Percentiles rank a stretch among this genome's conserved stretches.
Conservation (phyloP, 2,797 vertebrate genomes). For the Chaenodraco wilsoni region DNA sequence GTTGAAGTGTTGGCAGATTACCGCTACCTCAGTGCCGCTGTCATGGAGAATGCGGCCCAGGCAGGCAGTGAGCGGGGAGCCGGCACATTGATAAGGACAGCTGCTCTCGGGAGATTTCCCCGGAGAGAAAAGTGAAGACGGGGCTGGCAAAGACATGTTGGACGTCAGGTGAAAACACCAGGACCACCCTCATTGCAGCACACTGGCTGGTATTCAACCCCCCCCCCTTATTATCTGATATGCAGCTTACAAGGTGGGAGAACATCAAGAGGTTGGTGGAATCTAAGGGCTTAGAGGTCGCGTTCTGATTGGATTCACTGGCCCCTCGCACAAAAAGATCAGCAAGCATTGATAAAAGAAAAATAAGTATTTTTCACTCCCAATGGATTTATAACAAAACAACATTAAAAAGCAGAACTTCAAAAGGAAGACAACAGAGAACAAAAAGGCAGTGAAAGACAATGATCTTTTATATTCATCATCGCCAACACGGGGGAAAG, state of each 20-base stretch:
- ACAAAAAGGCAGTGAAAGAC: constrained; percentile 47
- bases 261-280: constrained; percentile 71
- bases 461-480: constrained; percentile 38
- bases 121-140: constrained; percentile 72
- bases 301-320: constrained; percentile 79
- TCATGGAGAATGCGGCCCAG: constrained; percentile 77
- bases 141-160: constrained; percentile 62
- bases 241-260: constrained; percentile 80
- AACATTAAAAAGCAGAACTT: constrained; percentile 49
- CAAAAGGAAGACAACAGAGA: constrained; percentile 52
- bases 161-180: constrained; percentile 77
- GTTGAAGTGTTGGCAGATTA: constrained; percentile 83
- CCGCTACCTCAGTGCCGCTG: constrained; percentile 76
- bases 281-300: constrained; percentile 77
- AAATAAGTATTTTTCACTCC: constrained; percentile 33
- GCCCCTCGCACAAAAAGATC: constrained; percentile 71
- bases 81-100: constrained; percentile 84
- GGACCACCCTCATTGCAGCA: constrained; percentile 66
- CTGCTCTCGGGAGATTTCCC: constrained; percentile 87
- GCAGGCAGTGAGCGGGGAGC: constrained; percentile 67
- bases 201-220: constrained; percentile 69
- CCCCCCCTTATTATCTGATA: constrained; percentile 81
- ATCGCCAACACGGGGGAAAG: constrained; percentile 3
- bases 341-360: constrained; percentile 74
- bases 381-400: constrained; percentile 58